A percentile compares a stretch with the other conserved stretches of the same genome.
phyloP scores from a whole-genome alignment of 2,888 invertebrate species.

The Notodonta dromedarius region DNA sequence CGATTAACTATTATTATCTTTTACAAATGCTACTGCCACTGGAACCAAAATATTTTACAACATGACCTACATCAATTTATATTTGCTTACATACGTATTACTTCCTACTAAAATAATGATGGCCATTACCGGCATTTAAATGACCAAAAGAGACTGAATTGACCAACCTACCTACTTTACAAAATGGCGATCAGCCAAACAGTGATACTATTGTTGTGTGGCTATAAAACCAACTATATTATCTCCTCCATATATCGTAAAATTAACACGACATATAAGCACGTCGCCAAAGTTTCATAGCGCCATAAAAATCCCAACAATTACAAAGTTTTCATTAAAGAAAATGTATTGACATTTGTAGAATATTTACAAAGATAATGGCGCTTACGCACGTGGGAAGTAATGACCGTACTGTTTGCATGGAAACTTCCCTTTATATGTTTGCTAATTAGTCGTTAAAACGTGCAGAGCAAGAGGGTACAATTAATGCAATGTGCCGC shows the following conservation, averaged over 20 bases:
- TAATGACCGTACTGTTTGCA: conserved; percentile 19
- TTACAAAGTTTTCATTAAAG: background rate
- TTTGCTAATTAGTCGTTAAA: conserved; percentile 25
- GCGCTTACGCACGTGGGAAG: background rate
- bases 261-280: background rate
- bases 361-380: background rate
- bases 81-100: too few species aligned
- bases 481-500: conserved; percentile 1
- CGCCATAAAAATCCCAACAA: background rate
- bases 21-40: too few species aligned
- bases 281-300: background rate
- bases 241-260: background rate
- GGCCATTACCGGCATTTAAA: too few species aligned
- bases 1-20: too few species aligned
- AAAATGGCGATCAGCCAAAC: too few species aligned
- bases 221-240: too few species aligned
- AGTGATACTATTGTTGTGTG: too few species aligned
- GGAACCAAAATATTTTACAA: too few species aligned
- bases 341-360: background rate
- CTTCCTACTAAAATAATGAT: too few species aligned
- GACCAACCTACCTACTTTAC: too few species aligned
- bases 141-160: too few species aligned
- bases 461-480: background rate
- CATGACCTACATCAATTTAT: too few species aligned
- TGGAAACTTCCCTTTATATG: conserved; percentile 44